Evolutionary conservation across 1,140 invertebrate genomes (phyloP), one percentile per base, ranked within the genome.

Genomic region (Microplitis demolitor): DNA sequence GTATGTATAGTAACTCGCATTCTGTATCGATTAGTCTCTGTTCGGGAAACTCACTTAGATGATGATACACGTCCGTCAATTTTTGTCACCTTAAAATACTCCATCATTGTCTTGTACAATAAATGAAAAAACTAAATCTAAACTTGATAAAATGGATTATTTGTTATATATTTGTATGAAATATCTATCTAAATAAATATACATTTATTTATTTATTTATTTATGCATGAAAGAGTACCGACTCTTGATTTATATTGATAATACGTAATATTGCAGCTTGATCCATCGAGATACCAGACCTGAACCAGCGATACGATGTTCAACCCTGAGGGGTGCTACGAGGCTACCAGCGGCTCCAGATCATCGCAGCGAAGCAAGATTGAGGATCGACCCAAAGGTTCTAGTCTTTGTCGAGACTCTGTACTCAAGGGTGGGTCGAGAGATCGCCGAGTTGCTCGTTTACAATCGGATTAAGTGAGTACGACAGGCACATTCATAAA

Each of bases 321-420:
- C 92, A 69, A 89, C 93, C 76, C 86, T 93, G 39, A 89, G 89
- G 77, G 90, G 90, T 51, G 91, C 91, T 71, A 85, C 88, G 34
- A 86, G 88, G 34, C 76, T 87, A 69, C 83, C 84, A n/a, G 87
- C 88, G 24, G 90, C 91, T 51, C 91, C 91, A 53, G 93, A 95
- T 85, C 96, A 97, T 86, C 91, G 93, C 54, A 93, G 93, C 31
- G 93, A 94, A 79, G 93, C 94, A 66, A 89, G 93, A 34, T 84
- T 96, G 37, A 90, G 94, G 67, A 95, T 96, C 82, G 96, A 97
- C 87, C 93, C 95, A 35, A 97, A 97, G 86, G 95, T 98, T 73
- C 89, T 98, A 73, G 93, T 98, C 70, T 96, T 98, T 84, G 95
- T 97, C n/a, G 97, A 98, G 87, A 97, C 96, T 13, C 93, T 95